Base-by-base conservation (phyloP, 2,113 vertebrate genomes). In the Oncorhynchus tshawytscha region DNA sequence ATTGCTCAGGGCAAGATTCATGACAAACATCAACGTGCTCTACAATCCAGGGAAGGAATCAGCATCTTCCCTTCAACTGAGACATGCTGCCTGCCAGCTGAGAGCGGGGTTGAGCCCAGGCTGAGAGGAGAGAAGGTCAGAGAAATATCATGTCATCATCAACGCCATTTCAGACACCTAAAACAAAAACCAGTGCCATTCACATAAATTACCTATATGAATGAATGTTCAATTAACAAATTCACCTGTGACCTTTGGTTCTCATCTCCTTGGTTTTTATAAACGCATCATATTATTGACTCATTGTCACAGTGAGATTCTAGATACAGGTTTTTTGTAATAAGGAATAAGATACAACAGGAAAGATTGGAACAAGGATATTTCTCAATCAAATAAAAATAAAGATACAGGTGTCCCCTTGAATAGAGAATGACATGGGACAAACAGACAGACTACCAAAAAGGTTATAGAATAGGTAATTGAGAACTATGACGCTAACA, bases 201-300 rank as follows among this genome's bases (percentile, higher is more conserved):
- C n/a, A 74, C 6, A 62, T 62, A 62, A 24, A 45, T 39, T 60
- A 79, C 64, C 66, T 71, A 77, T 66, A 82, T 4, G 75, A 59
- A 24, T 34, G 24, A 45, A 11, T 45, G 39, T 76, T 15, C 49
- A 78, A 73, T 71, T 15, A 18, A 2, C 27, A 67, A 22, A 39
- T 34, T 65, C 24, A 13, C 9, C 34, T 31, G 5, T 29, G 8
- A n/a, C 34, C 13, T 67, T 67, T 1, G 48, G 24, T 66, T n/a
- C 69, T 29, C 75, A 24, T 64, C 15, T 64, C n/a, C 31, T 45
- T 34, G 5, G 3, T 27, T n/a, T 60, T 54, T 49, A 70, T 9
- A 62, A 45, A 68, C 7, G 8, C 24, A 76, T 27, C 16, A 22
- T n/a, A 8, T 13, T n/a, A 16, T 6, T 62, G 59, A 22, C 16